phyloP scores from a whole-genome alignment of 1,140 invertebrate species.

The Helicoverpa zea region DNA sequence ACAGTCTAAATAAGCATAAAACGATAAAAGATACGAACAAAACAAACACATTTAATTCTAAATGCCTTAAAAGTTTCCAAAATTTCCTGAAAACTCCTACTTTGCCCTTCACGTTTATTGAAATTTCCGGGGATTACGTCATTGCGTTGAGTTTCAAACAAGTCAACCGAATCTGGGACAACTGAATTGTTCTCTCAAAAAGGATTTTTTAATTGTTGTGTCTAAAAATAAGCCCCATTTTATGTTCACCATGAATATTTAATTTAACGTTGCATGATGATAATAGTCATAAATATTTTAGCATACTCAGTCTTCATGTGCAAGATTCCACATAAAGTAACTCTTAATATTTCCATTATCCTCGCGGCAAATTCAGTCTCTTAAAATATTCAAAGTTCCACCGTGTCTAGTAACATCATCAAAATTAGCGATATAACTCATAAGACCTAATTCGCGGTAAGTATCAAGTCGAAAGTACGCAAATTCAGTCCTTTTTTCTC shows the following conservation, averaged over 20 bases:
- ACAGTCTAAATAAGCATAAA: not conserved
- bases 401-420: constrained; percentile 35
- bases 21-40: constrained; percentile 18
- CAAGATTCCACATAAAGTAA: not conserved
- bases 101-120: constrained; percentile 17
- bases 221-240: too few species aligned
- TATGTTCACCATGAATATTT: too few species aligned
- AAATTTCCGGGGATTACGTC: constrained; percentile 33
- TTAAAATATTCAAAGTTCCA: constrained; percentile 28
- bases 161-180: constrained; percentile 28
- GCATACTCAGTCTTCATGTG: not conserved
- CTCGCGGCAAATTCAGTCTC: constrained; percentile 4
- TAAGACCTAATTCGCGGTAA: constrained; percentile 55
- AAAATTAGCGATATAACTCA: constrained; percentile 48
- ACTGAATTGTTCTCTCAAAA: not conserved
- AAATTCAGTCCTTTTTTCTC: constrained; percentile 62
- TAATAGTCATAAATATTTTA: not conserved
- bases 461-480: constrained; percentile 47
- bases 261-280: not conserved
- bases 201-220: too few species aligned
- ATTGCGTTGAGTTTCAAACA: constrained; percentile 5
- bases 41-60: constrained; percentile 24
- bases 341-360: constrained; percentile 24
- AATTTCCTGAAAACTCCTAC: constrained; percentile 17
- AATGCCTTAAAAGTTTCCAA: constrained; percentile 7